Conservation (phyloP, 2,113 vertebrate species). For the Zosterops hypoxanthus region DNA sequence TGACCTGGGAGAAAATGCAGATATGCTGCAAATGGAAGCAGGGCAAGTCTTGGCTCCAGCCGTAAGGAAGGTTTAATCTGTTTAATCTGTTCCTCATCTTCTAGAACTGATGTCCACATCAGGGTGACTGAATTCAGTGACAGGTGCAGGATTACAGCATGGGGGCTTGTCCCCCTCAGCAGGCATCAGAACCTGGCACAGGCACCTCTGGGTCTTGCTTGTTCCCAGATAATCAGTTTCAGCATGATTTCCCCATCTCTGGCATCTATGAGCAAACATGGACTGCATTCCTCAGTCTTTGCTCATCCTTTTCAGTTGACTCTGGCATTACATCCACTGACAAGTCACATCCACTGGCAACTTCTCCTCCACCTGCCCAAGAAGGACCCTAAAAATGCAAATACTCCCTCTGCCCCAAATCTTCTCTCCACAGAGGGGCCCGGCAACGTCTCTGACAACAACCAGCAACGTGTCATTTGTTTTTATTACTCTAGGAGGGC, state of each 20-base stretch:
- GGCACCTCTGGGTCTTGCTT: background rate
- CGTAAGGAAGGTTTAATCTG: background rate
- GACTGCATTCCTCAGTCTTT: background rate
- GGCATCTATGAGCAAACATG: background rate
- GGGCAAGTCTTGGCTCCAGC: background rate
- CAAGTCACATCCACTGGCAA: background rate
- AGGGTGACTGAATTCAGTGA: background rate
- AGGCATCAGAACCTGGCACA: background rate
- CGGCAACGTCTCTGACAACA: background rate
- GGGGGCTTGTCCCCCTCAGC: background rate
- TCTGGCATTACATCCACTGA: background rate
- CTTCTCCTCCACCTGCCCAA: background rate
- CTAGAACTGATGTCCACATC: background rate
- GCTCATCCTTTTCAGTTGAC: background rate
- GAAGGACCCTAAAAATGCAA: background rate
- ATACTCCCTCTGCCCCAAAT: background rate
- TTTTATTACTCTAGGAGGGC: slow-evolving; percentile 68
- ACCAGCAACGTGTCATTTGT: slow-evolving; percentile 61
- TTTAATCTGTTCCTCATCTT: background rate
- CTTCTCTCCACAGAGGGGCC: background rate
- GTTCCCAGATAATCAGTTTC: background rate
- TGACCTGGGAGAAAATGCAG: background rate
- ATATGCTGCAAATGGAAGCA: background rate
- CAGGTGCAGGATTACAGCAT: background rate
- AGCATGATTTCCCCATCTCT: background rate